A percentile compares a stretch with the other conserved stretches of the same genome.
Evolutionary conservation across 2,113 vertebrate species (phyloP).

Genomic region (Chrysemys picta): DNA sequence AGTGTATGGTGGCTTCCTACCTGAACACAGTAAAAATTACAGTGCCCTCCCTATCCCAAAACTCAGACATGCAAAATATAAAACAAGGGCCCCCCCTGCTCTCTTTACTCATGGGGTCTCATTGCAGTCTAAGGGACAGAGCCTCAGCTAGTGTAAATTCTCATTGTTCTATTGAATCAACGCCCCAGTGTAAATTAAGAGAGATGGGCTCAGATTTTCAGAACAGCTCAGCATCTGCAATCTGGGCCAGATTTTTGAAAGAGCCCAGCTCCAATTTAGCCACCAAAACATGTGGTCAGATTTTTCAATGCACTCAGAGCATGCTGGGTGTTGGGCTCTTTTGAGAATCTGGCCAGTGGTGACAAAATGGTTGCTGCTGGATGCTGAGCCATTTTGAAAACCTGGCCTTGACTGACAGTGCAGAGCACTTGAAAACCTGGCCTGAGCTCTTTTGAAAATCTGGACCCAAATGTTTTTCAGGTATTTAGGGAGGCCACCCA

Average conservation of each 20-base stretch:
- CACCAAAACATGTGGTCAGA: background rate
- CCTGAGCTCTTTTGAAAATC: background rate
- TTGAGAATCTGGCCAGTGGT: background rate
- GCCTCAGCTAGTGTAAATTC: background rate
- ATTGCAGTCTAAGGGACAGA: background rate
- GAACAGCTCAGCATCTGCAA: background rate
- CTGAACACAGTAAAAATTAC: background rate
- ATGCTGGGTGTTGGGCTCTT: background rate
- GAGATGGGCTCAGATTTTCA: background rate
- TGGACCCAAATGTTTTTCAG: background rate
- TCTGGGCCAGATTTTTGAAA: background rate
- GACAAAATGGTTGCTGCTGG: background rate
- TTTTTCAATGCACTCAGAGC: background rate
- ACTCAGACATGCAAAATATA: background rate
- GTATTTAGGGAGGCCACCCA: background rate
- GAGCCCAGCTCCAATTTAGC: background rate
- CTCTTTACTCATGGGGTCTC: background rate
- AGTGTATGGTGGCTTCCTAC: background rate
- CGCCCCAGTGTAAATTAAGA: background rate
- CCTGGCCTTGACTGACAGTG: background rate
- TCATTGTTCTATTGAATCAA: background rate
- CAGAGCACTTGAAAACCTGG: background rate
- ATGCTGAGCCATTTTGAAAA: background rate
- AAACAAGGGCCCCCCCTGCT: background rate
- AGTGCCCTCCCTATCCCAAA: slow-evolving; percentile 1